Conservation (phyloP, 2,113 vertebrate genomes). For the Apeltes quadracus region DNA sequence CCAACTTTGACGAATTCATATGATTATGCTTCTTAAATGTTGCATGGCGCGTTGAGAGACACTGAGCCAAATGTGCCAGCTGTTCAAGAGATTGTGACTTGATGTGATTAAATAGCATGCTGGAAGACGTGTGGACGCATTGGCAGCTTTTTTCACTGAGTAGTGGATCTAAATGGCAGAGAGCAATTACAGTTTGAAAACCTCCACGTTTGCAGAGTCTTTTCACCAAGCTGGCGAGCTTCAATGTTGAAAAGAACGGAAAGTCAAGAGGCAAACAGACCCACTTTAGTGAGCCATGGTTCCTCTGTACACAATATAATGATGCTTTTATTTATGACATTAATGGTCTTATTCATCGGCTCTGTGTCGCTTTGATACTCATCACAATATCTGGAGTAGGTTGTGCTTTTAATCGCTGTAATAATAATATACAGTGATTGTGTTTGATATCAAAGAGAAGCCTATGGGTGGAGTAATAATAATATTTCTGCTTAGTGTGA, state of each 20-base stretch:
- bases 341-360: not conserved
- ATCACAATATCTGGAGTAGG: constrained; percentile 7
- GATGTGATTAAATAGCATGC: constrained; percentile 22
- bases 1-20: constrained; percentile 9
- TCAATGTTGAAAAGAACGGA: not conserved
- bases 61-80: constrained; percentile 28
- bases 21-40: not conserved
- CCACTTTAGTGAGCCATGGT: not conserved
- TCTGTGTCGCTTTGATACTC: constrained; percentile 1
- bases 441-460: constrained; percentile 21
- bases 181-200: constrained; percentile 15
- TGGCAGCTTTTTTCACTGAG: not conserved
- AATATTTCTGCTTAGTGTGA: constrained; percentile 35
- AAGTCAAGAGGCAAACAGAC: constrained; percentile 19
- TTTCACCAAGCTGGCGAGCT: constrained; percentile 1
- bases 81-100: constrained; percentile 3
- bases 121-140: not conserved
- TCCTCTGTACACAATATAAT: not conserved
- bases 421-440: constrained; percentile 11
- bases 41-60: not conserved
- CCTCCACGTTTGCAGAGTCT: not conserved
- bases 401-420: constrained; percentile 23
- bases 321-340: constrained; percentile 8
- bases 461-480: constrained; percentile 28
- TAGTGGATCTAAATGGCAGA: not conserved